Conservation (phyloP, 2,888 invertebrate genomes). For the Gasteruption jaculator region DNA sequence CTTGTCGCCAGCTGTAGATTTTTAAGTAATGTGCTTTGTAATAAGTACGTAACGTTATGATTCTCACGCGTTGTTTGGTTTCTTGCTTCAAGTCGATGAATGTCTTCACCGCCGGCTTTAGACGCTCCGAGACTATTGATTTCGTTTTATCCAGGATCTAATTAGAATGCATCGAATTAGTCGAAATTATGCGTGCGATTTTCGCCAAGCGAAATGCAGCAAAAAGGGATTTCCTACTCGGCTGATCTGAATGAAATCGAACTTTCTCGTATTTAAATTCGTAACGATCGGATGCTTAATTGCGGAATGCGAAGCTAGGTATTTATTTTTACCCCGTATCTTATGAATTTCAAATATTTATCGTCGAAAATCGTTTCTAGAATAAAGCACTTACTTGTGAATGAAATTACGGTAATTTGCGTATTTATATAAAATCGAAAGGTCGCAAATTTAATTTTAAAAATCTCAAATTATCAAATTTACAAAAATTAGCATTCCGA, state of each 20-base stretch:
- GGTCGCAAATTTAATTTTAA: too few species aligned
- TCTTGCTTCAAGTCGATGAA: conserved; percentile 36
- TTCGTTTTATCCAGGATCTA: conserved; percentile 46
- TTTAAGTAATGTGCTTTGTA: conserved; percentile 62
- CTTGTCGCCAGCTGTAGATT: conserved; percentile 69
- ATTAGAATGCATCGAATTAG: not conserved
- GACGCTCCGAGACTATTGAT: conserved; percentile 35
- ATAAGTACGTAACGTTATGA: conserved; percentile 41
- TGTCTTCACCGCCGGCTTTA: conserved; percentile 39
- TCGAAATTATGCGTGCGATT: not conserved
- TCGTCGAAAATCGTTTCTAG: too few species aligned
- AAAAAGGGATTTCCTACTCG: not conserved
- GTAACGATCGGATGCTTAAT: too few species aligned
- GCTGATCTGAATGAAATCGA: not conserved
- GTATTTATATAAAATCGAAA: too few species aligned
- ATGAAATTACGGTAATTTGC: too few species aligned
- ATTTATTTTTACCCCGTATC: too few species aligned
- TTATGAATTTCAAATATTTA: too few species aligned
- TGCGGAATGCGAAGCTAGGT: too few species aligned
- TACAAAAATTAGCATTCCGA: too few species aligned
- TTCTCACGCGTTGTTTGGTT: conserved; percentile 35
- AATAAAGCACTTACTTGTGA: too few species aligned
- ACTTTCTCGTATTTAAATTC: not conserved
- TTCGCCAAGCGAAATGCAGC: not conserved
- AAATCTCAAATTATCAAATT: too few species aligned